Conservation (phyloP, 2,113 vertebrate genomes). For the Aegypius monachus region DNA sequence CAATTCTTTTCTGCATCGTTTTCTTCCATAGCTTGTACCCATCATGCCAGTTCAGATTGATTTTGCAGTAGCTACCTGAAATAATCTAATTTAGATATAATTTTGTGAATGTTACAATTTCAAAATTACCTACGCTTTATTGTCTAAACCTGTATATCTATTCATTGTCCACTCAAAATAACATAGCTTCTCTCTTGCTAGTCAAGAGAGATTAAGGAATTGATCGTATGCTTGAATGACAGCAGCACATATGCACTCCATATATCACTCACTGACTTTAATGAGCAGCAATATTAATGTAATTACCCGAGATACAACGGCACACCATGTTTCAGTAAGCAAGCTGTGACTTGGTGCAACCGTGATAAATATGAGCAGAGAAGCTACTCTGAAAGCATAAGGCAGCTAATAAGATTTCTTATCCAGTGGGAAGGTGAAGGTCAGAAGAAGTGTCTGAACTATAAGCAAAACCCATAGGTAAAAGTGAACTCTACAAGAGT, state of each 20-base stretch:
- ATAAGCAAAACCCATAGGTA: not conserved
- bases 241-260: not conserved
- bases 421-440: not conserved
- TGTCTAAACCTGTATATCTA: not conserved
- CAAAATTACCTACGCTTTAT: not conserved
- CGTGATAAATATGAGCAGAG: not conserved
- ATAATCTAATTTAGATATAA: not conserved
- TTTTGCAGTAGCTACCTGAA: not conserved
- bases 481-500: not conserved
- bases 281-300: not conserved
- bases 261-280: not conserved
- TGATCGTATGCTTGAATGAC: not conserved
- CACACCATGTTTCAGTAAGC: not conserved
- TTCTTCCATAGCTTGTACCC: not conserved
- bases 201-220: not conserved
- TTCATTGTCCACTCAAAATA: not conserved
- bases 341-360: not conserved
- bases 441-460: not conserved
- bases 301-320: not conserved
- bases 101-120: not conserved
- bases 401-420: not conserved
- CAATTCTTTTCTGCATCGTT: not conserved
- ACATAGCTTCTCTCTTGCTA: not conserved
- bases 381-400: not conserved
- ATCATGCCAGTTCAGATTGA: not conserved